These are phyloP conservation scores for Xiphophorus birchmanni DNA, from an alignment of 2,797 vertebrate genomes.

Conservation along the genomic window DNA sequence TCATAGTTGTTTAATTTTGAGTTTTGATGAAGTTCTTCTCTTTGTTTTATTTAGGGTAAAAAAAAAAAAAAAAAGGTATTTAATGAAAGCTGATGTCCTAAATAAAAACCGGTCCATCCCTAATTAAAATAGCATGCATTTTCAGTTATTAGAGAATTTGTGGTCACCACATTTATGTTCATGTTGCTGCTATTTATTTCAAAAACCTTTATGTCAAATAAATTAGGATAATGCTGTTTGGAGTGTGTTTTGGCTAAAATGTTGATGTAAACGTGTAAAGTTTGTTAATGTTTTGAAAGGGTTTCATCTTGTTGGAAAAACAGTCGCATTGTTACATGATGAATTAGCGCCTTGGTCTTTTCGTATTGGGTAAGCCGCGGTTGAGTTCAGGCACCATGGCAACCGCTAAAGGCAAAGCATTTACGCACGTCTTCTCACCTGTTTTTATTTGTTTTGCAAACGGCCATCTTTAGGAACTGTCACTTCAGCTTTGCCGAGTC, in stretches of 20 bases:
- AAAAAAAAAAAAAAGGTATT: not conserved
- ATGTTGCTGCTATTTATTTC: not conserved
- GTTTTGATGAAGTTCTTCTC: not conserved
- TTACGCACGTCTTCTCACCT: constrained; percentile 20
- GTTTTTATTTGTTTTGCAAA: constrained; percentile 33
- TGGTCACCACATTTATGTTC: not conserved
- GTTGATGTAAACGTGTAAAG: not conserved
- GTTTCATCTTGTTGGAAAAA: not conserved
- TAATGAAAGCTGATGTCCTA: not conserved
- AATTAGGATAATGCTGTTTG: not conserved
- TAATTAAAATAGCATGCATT: too few species aligned
- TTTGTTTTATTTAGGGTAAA: not conserved
- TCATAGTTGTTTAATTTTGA: too few species aligned
- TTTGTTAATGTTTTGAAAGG: not conserved
- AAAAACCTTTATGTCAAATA: not conserved
- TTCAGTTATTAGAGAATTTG: not conserved
- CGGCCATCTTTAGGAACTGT: constrained; percentile 32
- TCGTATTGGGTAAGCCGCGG: not conserved
- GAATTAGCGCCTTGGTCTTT: constrained; percentile 9
- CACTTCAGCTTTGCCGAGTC: constrained; percentile 54
- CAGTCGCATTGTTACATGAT: not conserved
- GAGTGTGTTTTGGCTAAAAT: not conserved
- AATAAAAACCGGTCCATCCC: not conserved
- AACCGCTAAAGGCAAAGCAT: constrained; percentile 9
- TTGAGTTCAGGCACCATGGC: constrained; percentile 3